Percentiles rank a stretch among this genome's conserved stretches.
These are phyloP conservation scores for Octodonta nipae DNA, from an alignment of 2,888 invertebrate species.

Conservation along the genomic window DNA sequence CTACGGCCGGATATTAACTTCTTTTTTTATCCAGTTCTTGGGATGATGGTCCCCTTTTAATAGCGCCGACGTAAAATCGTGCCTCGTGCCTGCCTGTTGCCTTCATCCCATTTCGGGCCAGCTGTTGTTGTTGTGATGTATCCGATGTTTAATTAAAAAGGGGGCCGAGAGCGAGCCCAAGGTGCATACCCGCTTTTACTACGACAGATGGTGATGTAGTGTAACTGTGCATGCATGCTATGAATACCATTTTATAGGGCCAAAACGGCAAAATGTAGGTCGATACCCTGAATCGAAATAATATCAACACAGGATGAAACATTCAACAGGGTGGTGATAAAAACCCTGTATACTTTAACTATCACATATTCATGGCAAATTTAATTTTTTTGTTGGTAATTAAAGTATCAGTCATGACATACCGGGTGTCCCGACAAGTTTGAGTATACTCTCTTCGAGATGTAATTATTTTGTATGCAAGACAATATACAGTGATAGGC, in stretches of 20 bases:
- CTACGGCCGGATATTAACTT: conserved; percentile 23
- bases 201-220: conserved; percentile 16
- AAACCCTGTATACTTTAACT: not conserved
- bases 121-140: conserved; percentile 28
- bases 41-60: conserved; percentile 15
- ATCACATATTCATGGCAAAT: too few relatives aligned
- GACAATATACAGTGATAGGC: too few relatives aligned
- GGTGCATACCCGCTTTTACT: conserved; percentile 13
- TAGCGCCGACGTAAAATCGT: conserved; percentile 12
- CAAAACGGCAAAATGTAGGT: conserved; percentile 1
- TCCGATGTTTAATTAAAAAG: conserved; percentile 31
- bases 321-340: not conserved
- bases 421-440: too few relatives aligned
- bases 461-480: too few relatives aligned
- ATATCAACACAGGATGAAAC: not conserved
- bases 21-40: conserved; percentile 20
- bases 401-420: too few relatives aligned
- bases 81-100: conserved; percentile 7
- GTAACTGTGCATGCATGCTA: conserved; percentile 12
- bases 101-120: too few relatives aligned
- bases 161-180: conserved; percentile 10
- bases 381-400: too few relatives aligned
- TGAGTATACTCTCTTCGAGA: too few relatives aligned
- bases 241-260: conserved; percentile 9
- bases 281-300: not conserved